A percentile compares a stretch with the other conserved stretches of the same genome.
These are phyloP conservation scores for Scaptomyza cyrtandrae DNA, from an alignment of 2,888 invertebrate species.

Conservation along the genomic window DNA sequence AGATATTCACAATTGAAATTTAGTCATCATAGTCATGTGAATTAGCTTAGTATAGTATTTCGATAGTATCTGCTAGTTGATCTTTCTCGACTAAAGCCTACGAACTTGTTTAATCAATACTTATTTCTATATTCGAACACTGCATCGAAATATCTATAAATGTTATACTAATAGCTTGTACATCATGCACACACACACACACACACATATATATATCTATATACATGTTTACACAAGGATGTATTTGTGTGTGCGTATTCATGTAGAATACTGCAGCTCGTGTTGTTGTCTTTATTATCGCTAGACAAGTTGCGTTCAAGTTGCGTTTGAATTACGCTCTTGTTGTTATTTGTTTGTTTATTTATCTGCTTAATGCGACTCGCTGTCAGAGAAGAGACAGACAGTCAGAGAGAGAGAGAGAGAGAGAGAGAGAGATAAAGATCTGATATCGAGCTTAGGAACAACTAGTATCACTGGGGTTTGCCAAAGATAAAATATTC, in stretches of 20 bases:
- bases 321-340: slow-evolving; percentile 25
- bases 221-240: background rate
- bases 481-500: slow-evolving; percentile 15
- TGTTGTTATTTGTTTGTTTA: slow-evolving; percentile 41
- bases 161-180: background rate
- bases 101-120: too few species aligned
- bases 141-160: background rate
- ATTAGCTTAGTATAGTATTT: too few species aligned
- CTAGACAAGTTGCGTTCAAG: slow-evolving; percentile 17
- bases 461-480: too few species aligned
- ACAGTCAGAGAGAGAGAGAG: background rate
- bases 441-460: background rate
- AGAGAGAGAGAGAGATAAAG: too few species aligned
- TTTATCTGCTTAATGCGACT: slow-evolving; percentile 61
- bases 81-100: too few species aligned
- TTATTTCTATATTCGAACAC: too few species aligned
- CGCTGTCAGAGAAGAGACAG: slow-evolving; percentile 42
- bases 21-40: too few species aligned
- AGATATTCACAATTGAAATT: too few species aligned
- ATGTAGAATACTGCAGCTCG: slow-evolving; percentile 4
- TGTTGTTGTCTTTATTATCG: slow-evolving; percentile 32
- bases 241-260: background rate
- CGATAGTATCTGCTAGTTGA: too few species aligned
- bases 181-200: background rate
- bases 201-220: background rate